Evolutionary conservation across 2,113 vertebrate genomes (phyloP).

Genomic region (Lucifuga dentata): DNA sequence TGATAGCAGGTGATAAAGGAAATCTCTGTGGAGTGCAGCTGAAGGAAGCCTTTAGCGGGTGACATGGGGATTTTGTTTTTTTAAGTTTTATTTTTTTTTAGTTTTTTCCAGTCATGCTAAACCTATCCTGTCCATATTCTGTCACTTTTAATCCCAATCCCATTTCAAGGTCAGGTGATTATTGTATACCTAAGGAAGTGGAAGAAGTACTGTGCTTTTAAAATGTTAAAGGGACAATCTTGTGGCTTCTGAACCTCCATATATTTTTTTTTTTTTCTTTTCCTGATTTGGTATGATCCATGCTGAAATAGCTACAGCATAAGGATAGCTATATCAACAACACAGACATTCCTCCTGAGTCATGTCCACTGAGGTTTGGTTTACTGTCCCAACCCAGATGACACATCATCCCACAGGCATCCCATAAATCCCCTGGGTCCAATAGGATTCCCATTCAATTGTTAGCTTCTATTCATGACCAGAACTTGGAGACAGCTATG

Average conservation of each 20-base stretch:
- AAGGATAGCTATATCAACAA: no score
- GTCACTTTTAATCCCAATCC: background rate
- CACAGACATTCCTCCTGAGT: background rate
- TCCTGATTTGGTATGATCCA: no score
- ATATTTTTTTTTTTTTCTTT: no score
- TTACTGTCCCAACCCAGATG: constrained; percentile 5
- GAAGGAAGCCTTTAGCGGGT: background rate
- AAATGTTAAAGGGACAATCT: no score
- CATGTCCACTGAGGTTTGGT: background rate
- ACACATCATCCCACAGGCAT: background rate
- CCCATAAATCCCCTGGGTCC: background rate
- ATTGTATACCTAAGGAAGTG: no score
- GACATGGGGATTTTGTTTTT: background rate
- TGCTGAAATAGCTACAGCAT: background rate
- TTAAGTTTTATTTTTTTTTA: no score
- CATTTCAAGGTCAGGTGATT: background rate
- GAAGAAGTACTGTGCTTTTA: no score
- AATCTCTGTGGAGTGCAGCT: background rate
- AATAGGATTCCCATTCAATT: constrained; percentile 2
- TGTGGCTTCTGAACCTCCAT: no score
- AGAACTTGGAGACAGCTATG: background rate
- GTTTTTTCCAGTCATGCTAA: no score
- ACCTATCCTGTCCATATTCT: background rate
- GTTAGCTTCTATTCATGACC: constrained; percentile 4
- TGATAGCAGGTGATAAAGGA: no score